These are phyloP conservation scores for Hypercompe scribonia DNA, from an alignment of 2,888 invertebrate species.

Conservation along the genomic window DNA sequence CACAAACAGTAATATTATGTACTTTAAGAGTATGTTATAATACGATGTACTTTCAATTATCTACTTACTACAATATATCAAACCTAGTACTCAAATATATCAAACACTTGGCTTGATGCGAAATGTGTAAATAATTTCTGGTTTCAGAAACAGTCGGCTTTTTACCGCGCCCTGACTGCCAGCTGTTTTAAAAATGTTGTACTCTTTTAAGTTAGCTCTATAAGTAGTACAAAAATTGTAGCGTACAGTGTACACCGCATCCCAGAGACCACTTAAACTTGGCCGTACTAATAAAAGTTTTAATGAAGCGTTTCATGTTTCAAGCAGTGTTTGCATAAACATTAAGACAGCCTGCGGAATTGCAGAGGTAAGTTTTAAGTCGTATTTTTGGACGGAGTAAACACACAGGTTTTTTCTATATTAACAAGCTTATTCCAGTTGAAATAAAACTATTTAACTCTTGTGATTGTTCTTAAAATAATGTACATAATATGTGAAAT, in stretches of 20 bases:
- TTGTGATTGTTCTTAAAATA: not conserved
- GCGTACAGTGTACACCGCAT: constrained; percentile 36
- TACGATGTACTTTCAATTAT: too few relatives aligned
- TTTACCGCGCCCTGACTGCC: constrained; percentile 9
- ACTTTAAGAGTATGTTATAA: too few relatives aligned
- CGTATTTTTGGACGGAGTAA: constrained; percentile 28
- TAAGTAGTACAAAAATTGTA: constrained; percentile 31
- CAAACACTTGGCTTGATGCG: not conserved
- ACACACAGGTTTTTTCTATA: not conserved
- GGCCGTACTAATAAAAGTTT: constrained; percentile 40
- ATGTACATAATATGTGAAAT: not conserved
- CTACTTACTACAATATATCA: too few relatives aligned
- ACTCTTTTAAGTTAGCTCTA: constrained; percentile 15
- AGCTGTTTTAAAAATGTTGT: constrained; percentile 18
- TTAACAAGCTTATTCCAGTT: not conserved
- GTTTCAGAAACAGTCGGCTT: constrained; percentile 17
- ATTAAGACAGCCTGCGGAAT: constrained; percentile 1
- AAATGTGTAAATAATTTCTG: not conserved
- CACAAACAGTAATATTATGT: too few relatives aligned
- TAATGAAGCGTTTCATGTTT: constrained; percentile 46
- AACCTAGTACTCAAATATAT: not conserved
- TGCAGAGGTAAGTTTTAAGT: not conserved
- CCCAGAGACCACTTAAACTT: constrained; percentile 35
- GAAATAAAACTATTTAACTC: not conserved
- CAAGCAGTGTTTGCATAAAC: constrained; percentile 19